Conservation (phyloP, 2,797 vertebrate genomes). For the Rousettus madagascariensis region DNA sequence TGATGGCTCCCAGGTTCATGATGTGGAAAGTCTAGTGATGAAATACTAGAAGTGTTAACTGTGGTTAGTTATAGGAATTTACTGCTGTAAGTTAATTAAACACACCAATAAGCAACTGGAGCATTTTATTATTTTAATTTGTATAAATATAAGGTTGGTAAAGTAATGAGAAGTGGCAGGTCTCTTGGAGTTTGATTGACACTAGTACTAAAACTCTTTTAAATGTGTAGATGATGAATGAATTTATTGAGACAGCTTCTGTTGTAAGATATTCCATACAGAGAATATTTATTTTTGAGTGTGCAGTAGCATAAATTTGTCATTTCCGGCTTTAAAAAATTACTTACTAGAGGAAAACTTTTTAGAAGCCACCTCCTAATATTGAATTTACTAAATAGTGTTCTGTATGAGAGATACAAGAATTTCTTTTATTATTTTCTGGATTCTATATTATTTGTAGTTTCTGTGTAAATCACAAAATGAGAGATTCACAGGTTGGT, state of each 20-base stretch:
- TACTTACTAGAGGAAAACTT: constrained; percentile 34
- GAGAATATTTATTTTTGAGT: constrained; percentile 64
- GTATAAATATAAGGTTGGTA: constrained; percentile 60
- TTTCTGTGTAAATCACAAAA: constrained; percentile 39
- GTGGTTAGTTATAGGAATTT: constrained; percentile 62
- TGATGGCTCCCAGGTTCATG: constrained; percentile 60
- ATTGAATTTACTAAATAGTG: constrained; percentile 35
- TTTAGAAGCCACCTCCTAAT: constrained; percentile 15
- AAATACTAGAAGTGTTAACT: constrained; percentile 74
- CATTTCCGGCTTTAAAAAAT: constrained; percentile 48
- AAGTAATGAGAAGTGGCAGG: constrained; percentile 58
- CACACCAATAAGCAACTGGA: constrained; percentile 63
- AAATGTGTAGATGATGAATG: constrained; percentile 60
- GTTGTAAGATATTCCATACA: constrained; percentile 63
- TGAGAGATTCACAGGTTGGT: not conserved
- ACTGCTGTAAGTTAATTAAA: constrained; percentile 73
- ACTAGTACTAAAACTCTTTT: constrained; percentile 53
- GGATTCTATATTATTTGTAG: not conserved
- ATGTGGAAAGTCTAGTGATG: constrained; percentile 59
- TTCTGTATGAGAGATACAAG: not conserved
- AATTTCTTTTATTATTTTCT: constrained; percentile 40
- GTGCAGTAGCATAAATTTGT: constrained; percentile 41
- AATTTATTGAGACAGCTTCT: constrained; percentile 63
- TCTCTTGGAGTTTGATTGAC: constrained; percentile 68
- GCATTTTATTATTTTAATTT: constrained; percentile 77